Evolutionary conservation across 2,113 vertebrate species (phyloP), one percentile per base, ranked within the genome.

Genomic region (Saimiri boliviensis): DNA sequence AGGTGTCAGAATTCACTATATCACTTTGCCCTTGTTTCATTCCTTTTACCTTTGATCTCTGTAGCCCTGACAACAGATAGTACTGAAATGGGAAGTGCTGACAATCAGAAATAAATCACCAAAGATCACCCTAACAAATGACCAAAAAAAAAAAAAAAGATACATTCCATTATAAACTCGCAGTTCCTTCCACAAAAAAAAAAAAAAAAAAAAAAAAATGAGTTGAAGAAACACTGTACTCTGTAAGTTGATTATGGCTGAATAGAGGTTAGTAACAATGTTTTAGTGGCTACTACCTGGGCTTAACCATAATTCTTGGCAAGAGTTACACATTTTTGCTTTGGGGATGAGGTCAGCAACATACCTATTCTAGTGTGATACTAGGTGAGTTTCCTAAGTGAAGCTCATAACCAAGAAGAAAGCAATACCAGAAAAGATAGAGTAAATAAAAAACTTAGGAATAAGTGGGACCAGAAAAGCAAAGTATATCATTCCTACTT

Each of bases 41-140:
- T 96, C 23, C 68, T 82, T 92, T 91, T n/a, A 27, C 47, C 86
- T 91, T 79, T 52, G 58, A 86, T 93, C 73, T 88, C 86, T 47
- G 4, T 52, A 82, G 68, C 47, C 32, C 37, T 56, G 21, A 90
- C 47, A 30, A 45, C 35, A 86, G 85, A 73, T 73, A 66, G n/a
- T 82, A 66, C 30, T 92, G 70, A 97, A 76, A 35, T 19, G 6
- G 30, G 11, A 42, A 66, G 4, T 82, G 68, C 73, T 89, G 60
- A 63, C 42, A 52, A 60, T 42, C 56, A 70, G 84, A 80, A 90
- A 71, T 49, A 86, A 81, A 77, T 58, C 77, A 35, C 58, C 45
- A 63, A 84, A 68, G 47, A 77, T 82, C 60, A 92, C 66, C 56
- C 83, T 74, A 86, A 85, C 42, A 89, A 74, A 56, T 85, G 80